A percentile compares a stretch with the other conserved stretches of the same genome.
Conservation (phyloP, 1,140 invertebrate genomes). For the Chrysomallon squamiferum region DNA sequence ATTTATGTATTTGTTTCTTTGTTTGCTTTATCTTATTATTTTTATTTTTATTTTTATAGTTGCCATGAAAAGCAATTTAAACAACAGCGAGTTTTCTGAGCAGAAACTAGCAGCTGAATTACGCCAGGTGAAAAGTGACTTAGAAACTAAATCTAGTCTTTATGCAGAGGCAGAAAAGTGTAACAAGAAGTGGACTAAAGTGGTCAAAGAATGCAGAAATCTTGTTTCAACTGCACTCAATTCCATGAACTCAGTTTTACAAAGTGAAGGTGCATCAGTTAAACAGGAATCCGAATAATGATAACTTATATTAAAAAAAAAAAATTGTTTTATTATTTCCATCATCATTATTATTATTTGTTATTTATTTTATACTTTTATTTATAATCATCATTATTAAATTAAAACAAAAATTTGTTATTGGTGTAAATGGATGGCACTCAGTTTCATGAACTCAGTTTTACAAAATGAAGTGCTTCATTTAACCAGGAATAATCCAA, state of each 20-base stretch:
- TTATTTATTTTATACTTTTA: too few relatives aligned
- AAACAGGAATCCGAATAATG: too few relatives aligned
- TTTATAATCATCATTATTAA: too few relatives aligned
- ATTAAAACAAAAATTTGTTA: too few relatives aligned
- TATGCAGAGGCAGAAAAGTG: conserved; percentile 28
- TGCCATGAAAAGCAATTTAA: conserved; percentile 29
- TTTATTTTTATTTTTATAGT: conserved; percentile 23
- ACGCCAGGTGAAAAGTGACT: conserved; percentile 12
- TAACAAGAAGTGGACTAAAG: conserved; percentile 35
- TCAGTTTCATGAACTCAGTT: neutral
- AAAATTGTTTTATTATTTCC: too few relatives aligned
- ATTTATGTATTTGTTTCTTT: neutral
- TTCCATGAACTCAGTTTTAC: neutral
- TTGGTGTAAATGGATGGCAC: too few relatives aligned
- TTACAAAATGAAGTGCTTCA: neutral
- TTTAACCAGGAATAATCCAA: neutral
- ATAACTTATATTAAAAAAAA: too few relatives aligned
- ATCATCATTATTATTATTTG: too few relatives aligned
- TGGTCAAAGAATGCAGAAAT: conserved; percentile 1
- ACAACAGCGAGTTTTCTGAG: conserved; percentile 27
- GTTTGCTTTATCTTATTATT: neutral
- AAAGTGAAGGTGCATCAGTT: neutral
- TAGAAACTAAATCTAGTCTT: conserved; percentile 30
- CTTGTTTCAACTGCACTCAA: neutral
- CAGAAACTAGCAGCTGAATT: conserved; percentile 35